phyloP scores from a whole-genome alignment of 1,140 invertebrate species.

The Spodoptera frugiperda region DNA sequence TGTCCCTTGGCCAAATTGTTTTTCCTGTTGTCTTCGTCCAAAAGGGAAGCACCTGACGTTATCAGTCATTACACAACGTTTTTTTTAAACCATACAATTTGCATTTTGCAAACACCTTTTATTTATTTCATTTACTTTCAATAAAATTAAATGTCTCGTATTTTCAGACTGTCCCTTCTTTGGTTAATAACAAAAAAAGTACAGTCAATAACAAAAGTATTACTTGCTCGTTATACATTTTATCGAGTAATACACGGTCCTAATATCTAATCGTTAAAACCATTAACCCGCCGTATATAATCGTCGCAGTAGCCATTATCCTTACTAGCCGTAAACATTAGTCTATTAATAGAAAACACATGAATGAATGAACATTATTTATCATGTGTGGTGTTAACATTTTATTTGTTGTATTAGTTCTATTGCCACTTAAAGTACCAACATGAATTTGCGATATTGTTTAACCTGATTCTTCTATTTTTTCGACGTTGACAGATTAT shows the following conservation, averaged over 20 bases:
- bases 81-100: background rate
- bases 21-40: slow-evolving; percentile 18
- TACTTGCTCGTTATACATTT: background rate
- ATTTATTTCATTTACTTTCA: background rate
- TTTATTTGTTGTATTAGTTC: background rate
- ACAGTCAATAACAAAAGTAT: slow-evolving; percentile 16
- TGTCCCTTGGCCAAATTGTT: slow-evolving; percentile 64
- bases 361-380: slow-evolving; percentile 11
- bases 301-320: background rate
- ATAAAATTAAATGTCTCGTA: background rate
- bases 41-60: slow-evolving; percentile 34
- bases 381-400: background rate
- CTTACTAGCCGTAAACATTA: background rate
- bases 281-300: background rate
- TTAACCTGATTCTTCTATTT: background rate
- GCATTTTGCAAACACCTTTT: background rate
- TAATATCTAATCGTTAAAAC: slow-evolving; percentile 1
- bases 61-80: slow-evolving; percentile 2
- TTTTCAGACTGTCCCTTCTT: too few relatives aligned
- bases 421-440: too few relatives aligned
- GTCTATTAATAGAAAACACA: slow-evolving; percentile 21
- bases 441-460: too few relatives aligned
- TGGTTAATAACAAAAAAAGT: background rate
- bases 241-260: background rate
- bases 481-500: slow-evolving; percentile 17